Evolutionary conservation across 2,113 vertebrate species (phyloP), one percentile per base, ranked within the genome.

Genomic region (Ceuthmochares aereus): DNA sequence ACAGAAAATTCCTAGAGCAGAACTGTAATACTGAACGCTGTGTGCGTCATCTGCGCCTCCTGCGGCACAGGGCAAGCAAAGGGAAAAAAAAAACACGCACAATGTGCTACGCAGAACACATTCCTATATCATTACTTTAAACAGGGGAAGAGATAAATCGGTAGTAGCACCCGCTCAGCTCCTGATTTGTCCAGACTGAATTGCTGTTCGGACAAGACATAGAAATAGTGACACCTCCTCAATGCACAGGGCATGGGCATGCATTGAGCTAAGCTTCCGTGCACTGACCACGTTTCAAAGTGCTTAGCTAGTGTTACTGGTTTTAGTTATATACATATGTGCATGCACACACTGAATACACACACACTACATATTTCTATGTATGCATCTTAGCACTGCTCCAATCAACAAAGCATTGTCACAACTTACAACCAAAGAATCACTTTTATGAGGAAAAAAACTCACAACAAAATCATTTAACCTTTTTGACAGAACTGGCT

Each of bases 1-100:
- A 37, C 68, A 92, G 37, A 86, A 63, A 32, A 42, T 18, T 69
- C 80, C 36, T 29, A 32, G 17, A 76, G 49, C 55, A 74, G 32
- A 66, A 47, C 25, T 78, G 14, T 49, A 64, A 54, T 1, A 42
- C 13, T 15, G 2, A 79, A 51, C 14, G 49, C 10, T 5, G 5
- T 4, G 16, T 37, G 21, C 42, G 36, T 70, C 59, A n/a, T 12
- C 59, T 69, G 37, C 19, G 37, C 19, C 49, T 56, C 32, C 26
- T 45, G 37, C 30, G 54, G n/a, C 12, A 32, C 3, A 0, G 25
- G 21, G 51, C 43, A 47, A 82, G 43, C 30, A 63, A 27, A 10
- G 10, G 29, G 27, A 18, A 16, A 8, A 10, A 32, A 32, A 26
- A 19, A 10, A 13, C 3, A 20, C 0, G 5, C 19, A 30, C 7